Conservation (phyloP, 1,140 invertebrate genomes). For the Augochlora pura region DNA sequence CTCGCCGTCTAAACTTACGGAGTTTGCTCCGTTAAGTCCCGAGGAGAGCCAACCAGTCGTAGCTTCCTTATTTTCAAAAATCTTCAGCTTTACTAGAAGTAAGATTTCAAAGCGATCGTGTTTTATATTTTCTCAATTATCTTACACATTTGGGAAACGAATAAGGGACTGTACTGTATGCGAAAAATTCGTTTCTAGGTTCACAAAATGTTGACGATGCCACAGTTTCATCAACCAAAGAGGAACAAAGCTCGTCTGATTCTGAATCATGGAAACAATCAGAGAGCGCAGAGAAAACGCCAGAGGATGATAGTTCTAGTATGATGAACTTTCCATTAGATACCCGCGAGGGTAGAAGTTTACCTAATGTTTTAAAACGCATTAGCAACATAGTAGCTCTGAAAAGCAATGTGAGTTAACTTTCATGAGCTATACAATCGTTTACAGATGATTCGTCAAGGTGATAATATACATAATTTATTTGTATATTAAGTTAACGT, state of each 20-base stretch:
- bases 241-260: slow-evolving; percentile 72
- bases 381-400: slow-evolving; percentile 89
- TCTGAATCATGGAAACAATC: slow-evolving; percentile 73
- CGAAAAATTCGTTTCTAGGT: slow-evolving; percentile 31
- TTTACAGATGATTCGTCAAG: background rate
- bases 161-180: background rate
- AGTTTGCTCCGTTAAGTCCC: slow-evolving; percentile 87
- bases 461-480: slow-evolving; percentile 14
- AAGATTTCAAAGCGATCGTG: slow-evolving; percentile 26
- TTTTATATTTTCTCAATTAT: background rate
- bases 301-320: slow-evolving; percentile 70
- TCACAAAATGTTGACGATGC: slow-evolving; percentile 47
- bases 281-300: slow-evolving; percentile 68
- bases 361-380: slow-evolving; percentile 89
- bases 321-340: slow-evolving; percentile 77
- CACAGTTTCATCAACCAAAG: slow-evolving; percentile 66
- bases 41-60: slow-evolving; percentile 83
- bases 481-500: too few species aligned
- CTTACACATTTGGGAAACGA: background rate
- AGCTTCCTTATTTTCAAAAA: slow-evolving; percentile 82
- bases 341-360: slow-evolving; percentile 84
- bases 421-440: background rate
- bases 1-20: slow-evolving; percentile 86
- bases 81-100: slow-evolving; percentile 81
- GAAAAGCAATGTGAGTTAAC: slow-evolving; percentile 85